These are phyloP conservation scores for Drosophila mettleri DNA, from an alignment of 2,888 invertebrate species.

Conservation along the genomic window DNA sequence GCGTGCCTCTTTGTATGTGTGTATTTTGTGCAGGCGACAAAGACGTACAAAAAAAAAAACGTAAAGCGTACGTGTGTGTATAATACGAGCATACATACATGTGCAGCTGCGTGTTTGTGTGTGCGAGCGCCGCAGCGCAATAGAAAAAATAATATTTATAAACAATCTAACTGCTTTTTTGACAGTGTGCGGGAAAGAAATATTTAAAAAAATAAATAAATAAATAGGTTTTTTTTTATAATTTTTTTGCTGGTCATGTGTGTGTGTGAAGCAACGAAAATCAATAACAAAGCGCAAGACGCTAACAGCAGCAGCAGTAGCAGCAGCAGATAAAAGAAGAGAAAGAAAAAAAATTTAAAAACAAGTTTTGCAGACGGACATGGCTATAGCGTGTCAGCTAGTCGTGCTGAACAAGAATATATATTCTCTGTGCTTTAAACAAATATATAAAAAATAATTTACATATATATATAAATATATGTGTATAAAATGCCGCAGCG, in stretches of 20 bases:
- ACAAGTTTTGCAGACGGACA: slow-evolving; percentile 21
- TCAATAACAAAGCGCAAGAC: slow-evolving; percentile 66
- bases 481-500: slow-evolving; percentile 36
- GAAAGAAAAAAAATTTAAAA: slow-evolving; percentile 7
- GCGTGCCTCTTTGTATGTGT: slow-evolving; percentile 19
- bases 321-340: slow-evolving; percentile 3
- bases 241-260: slow-evolving; percentile 32
- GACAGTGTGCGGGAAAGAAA: slow-evolving; percentile 23
- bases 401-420: slow-evolving; percentile 22
- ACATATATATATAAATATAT: slow-evolving; percentile 3
- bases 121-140: slow-evolving; percentile 68
- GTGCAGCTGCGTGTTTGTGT: slow-evolving; percentile 25
- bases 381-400: slow-evolving; percentile 21
- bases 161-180: slow-evolving; percentile 48
- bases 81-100: slow-evolving; percentile 33
- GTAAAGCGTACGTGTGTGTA: slow-evolving; percentile 58
- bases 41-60: slow-evolving; percentile 53
- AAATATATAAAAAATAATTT: slow-evolving; percentile 13
- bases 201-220: slow-evolving; percentile 16
- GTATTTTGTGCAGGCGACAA: slow-evolving; percentile 44
- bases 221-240: slow-evolving; percentile 20
- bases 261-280: slow-evolving; percentile 62
- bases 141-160: slow-evolving; percentile 47
- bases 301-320: slow-evolving; percentile 9
- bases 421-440: slow-evolving; percentile 14